These are phyloP conservation scores for Xestia xanthographa DNA, from an alignment of 2,888 invertebrate genomes.

Conservation along the genomic window DNA sequence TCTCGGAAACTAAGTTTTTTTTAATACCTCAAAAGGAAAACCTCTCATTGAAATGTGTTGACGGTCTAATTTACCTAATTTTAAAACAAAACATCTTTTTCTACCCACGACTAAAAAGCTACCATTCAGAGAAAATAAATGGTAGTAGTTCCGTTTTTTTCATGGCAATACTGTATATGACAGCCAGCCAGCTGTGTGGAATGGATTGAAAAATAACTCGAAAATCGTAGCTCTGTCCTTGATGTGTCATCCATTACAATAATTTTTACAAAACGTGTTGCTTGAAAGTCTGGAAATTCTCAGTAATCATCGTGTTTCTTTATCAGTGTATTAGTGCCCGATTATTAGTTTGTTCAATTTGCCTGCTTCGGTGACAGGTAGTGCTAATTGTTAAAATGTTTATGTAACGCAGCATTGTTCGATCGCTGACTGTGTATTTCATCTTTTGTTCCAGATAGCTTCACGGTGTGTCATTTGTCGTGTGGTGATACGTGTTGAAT, in stretches of 20 bases:
- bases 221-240: conserved; percentile 85
- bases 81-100: neutral
- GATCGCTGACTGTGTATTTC: conserved; percentile 82
- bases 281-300: conserved; percentile 67
- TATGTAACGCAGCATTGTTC: conserved; percentile 89
- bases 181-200: conserved; percentile 88
- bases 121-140: conserved; percentile 22
- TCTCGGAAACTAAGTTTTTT: too few species aligned
- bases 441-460: conserved; percentile 88
- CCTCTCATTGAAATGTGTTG: neutral
- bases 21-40: too few species aligned
- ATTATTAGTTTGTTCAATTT: conserved; percentile 49
- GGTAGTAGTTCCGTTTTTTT: conserved; percentile 67
- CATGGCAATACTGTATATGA: conserved; percentile 85
- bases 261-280: conserved; percentile 82
- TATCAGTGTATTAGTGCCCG: conserved; percentile 52
- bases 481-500: conserved; percentile 70
- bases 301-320: conserved; percentile 61
- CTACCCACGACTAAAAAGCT: neutral
- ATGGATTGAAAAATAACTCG: conserved; percentile 87
- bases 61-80: neutral
- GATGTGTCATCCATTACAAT: conserved; percentile 89
- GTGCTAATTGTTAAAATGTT: conserved; percentile 86
- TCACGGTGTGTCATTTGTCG: conserved; percentile 77
- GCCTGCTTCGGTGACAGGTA: conserved; percentile 78